Evolutionary conservation across 2,797 vertebrate genomes (phyloP), one percentile per base, ranked within the genome.

Genomic region (Pipistrellus nathusii): DNA sequence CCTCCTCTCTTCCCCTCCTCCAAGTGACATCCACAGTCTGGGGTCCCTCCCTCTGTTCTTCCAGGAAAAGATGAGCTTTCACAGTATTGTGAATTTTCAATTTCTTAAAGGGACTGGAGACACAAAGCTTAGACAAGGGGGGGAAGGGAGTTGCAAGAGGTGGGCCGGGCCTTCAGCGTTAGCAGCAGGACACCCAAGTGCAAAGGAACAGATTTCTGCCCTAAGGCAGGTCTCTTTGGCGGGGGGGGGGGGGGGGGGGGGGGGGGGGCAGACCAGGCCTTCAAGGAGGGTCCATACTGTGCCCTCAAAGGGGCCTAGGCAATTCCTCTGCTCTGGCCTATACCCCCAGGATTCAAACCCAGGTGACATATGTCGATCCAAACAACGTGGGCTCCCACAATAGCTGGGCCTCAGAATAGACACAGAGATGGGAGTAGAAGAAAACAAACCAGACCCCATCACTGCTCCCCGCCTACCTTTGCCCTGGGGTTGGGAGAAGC

Each of bases 31-130:
- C n/a, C 32, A 32, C 5, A 53, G 84, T 38, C 71, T 66, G n/a
- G 17, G 30, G 6, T 90, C 77, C 59, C 62, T 81, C 20, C 2
- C 23, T 88, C 64, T 17, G 32, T 14, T 44, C 81, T 90, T 46
- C 62, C 35, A 53, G 92, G 71, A 75, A 82, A 81, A 92, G 14
- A 51, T 30, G 32, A 84, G 11, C 41, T 82, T 76, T 68, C 25
- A 41, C 38, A 41, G 38, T 44, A 48, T 48, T 48, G 46, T 48
- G 25, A 82, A 80, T 83, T 69, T 44, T 1, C 69, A 12, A 0
- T 66, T 73, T 88, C 38, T 83, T 53, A 35, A 32, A 48, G 23
- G 48, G 14, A 9, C 13, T 15, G 13, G 18, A 62, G 55, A 88
- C 8, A 53, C 14, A 12, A 38, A 85, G 23, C 23, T 92, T 44